Conservation (phyloP, 2,113 vertebrate species). For the Chitala chitala region DNA sequence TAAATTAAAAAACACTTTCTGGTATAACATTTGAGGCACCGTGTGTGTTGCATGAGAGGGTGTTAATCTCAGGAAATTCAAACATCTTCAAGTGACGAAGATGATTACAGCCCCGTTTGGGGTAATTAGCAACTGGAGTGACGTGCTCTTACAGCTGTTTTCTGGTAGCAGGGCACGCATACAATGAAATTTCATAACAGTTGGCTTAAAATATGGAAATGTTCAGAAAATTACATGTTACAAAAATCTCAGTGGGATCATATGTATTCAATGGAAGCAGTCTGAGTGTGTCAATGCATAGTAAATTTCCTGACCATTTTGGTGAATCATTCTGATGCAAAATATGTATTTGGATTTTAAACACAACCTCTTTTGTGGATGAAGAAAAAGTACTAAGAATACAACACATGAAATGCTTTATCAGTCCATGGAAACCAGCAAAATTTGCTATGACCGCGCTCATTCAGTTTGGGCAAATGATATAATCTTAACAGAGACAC, state of each 20-base stretch:
- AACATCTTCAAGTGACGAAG: not conserved
- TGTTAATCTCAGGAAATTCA: not conserved
- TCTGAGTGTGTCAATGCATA: not conserved
- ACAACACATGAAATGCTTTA: no score
- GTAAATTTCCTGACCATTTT: not conserved
- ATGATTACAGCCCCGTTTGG: not conserved
- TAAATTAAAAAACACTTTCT: not conserved
- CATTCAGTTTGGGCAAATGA: no score
- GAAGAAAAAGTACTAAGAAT: not conserved
- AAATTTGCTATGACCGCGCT: no score
- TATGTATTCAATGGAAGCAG: not conserved
- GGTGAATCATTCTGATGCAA: constrained; percentile 3
- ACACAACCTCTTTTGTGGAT: not conserved
- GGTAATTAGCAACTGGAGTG: not conserved
- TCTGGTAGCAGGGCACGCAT: not conserved
- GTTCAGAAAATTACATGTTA: not conserved
- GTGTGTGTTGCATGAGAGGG: not conserved
- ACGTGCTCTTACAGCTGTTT: not conserved
- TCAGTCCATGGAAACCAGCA: no score
- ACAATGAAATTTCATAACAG: not conserved
- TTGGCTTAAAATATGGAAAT: not conserved
- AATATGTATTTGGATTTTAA: constrained; percentile 15
- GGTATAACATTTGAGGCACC: not conserved
- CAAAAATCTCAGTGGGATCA: not conserved
- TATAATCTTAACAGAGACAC: no score